phyloP scores from a whole-genome alignment of 1,140 invertebrate species.

The Hyposmocoma kahamanoa region DNA sequence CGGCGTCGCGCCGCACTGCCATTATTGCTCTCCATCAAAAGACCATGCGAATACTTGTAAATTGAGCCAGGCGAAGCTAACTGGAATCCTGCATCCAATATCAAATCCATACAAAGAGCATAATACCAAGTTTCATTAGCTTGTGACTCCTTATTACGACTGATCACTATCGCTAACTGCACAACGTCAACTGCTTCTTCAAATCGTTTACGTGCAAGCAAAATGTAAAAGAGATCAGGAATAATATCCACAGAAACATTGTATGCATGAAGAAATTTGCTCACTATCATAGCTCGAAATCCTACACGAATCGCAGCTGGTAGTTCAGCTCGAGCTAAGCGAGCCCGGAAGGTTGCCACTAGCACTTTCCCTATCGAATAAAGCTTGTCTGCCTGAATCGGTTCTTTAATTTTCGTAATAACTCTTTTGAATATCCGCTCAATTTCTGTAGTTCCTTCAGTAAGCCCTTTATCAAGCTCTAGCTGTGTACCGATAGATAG shows the following conservation, averaged over 20 bases:
- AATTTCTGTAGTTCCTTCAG: slow-evolving; percentile 40
- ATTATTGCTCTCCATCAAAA: slow-evolving; percentile 27
- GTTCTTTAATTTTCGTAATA: slow-evolving; percentile 27
- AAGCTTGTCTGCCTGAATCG: slow-evolving; percentile 51
- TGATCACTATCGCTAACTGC: slow-evolving; percentile 34
- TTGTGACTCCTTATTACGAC: slow-evolving; percentile 28
- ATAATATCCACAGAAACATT: slow-evolving; percentile 54
- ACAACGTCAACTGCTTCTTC: slow-evolving; percentile 53
- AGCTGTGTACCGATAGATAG: slow-evolving; percentile 50
- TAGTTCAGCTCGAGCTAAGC: slow-evolving; percentile 46
- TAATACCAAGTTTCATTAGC: slow-evolving; percentile 63
- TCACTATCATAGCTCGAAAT: slow-evolving; percentile 51
- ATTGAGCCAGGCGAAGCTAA: slow-evolving; percentile 54
- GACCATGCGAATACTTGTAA: slow-evolving; percentile 41
- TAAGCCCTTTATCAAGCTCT: slow-evolving; percentile 41
- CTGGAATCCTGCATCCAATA: slow-evolving; percentile 64
- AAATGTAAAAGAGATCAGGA: slow-evolving; percentile 55
- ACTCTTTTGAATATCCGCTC: slow-evolving; percentile 36
- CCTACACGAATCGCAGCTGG: slow-evolving; percentile 47
- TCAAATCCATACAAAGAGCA: slow-evolving; percentile 63
- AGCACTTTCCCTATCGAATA: slow-evolving; percentile 59
- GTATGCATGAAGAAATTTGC: slow-evolving; percentile 49
- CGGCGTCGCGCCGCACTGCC: slow-evolving; percentile 35
- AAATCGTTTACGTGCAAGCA: slow-evolving; percentile 51
- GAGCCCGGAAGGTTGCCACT: slow-evolving; percentile 45